Percentiles rank a stretch among this genome's conserved stretches.
phyloP scores from a whole-genome alignment of 2,888 invertebrate species.

The Punctoribates punctum region DNA sequence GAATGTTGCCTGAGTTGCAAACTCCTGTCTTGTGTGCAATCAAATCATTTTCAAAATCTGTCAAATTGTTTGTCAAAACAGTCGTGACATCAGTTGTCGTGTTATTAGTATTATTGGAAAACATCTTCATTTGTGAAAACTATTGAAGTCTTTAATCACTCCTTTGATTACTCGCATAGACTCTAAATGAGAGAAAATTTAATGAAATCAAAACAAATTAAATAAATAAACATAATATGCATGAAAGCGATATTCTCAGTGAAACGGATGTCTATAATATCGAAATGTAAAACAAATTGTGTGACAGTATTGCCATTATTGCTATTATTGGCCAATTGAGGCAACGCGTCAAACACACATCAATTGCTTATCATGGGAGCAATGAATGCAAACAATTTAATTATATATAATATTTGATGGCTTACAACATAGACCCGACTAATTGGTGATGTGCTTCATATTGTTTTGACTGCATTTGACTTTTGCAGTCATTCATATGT shows the following conservation, averaged over 20 bases:
- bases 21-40: neutral
- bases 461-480: conserved; percentile 2
- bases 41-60: neutral
- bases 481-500: neutral
- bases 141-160: neutral
- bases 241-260: neutral
- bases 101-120: conserved; percentile 16
- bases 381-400: conserved; percentile 9
- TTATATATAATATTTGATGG: neutral
- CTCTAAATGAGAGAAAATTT: neutral
- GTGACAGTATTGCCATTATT: neutral
- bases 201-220: neutral
- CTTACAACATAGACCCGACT: neutral
- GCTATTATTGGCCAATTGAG: conserved; percentile 17
- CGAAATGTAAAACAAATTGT: neutral
- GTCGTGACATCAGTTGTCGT: neutral
- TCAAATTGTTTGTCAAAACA: conserved; percentile 2
- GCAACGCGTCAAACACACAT: neutral
- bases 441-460: conserved; percentile 13
- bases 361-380: neutral
- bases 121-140: conserved; percentile 17
- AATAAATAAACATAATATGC: neutral
- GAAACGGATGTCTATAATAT: conserved; percentile 22
- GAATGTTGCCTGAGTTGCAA: neutral
- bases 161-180: neutral